phyloP scores from a whole-genome alignment of 2,888 invertebrate genomes.

The Carterocephalus palaemon region DNA sequence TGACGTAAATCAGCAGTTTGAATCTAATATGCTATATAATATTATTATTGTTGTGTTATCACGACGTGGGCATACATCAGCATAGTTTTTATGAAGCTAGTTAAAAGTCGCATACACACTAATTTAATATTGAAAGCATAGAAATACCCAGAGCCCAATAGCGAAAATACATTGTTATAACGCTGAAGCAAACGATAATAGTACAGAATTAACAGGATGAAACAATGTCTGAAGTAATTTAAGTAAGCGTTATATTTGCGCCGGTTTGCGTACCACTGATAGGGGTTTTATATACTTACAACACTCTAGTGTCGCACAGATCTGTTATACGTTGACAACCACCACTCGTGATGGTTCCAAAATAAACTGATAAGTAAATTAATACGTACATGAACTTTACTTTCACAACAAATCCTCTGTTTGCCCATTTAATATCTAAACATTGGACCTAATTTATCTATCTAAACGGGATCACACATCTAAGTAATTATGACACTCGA shows the following conservation, averaged over 20 bases:
- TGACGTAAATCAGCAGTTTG: conserved; percentile 73
- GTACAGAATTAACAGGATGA: conserved; percentile 72
- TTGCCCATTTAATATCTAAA: conserved; percentile 51
- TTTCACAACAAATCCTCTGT: conserved; percentile 32
- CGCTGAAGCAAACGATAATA: conserved; percentile 77
- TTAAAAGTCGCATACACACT: conserved; percentile 76
- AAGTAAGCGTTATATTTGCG: conserved; percentile 71
- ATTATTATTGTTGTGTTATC: conserved; percentile 56
- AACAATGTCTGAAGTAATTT: conserved; percentile 68
- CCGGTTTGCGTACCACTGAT: conserved; percentile 65
- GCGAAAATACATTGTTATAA: conserved; percentile 73
- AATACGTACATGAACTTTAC: conserved; percentile 50
- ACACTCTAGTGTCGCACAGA: conserved; percentile 65
- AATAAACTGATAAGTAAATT: conserved; percentile 64
- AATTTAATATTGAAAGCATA: conserved; percentile 78
- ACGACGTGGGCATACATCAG: conserved; percentile 76
- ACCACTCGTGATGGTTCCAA: conserved; percentile 56
- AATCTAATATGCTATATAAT: conserved; percentile 72
- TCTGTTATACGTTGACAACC: conserved; percentile 56
- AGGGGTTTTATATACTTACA: conserved; percentile 70
- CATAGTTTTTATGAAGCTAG: conserved; percentile 77
- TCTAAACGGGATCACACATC: conserved; percentile 59
- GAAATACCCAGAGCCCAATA: conserved; percentile 77
- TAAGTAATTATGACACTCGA: conserved; percentile 51
- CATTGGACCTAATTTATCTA: conserved; percentile 61